Base-by-base conservation (phyloP, 2,113 vertebrate species). In the Lates calcarifer region DNA sequence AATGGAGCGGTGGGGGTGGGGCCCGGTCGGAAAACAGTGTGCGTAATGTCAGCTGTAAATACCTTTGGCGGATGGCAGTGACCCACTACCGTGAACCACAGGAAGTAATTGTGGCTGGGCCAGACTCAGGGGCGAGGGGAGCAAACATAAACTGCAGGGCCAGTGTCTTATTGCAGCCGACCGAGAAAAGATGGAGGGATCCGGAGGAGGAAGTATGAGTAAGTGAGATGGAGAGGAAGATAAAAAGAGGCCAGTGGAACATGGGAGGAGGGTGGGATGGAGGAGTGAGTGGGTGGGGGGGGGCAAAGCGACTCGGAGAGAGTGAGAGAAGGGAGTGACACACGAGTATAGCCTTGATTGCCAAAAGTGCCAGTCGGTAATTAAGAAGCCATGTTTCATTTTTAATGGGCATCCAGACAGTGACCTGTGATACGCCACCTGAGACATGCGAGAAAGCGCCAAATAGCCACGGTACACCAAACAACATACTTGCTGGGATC, bases 321-420 rank as follows among this genome's bases (percentile, higher is more conserved):
- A 66, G 22, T 49, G 73, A 78, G 56, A 61, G 73, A 72, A 49
- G 47, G 57, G 68, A 69, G 67, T 57, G 81, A 91, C 69, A 91
- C 58, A 74, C 9, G 76, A 92, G 85, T 28, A n/a, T 9, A 24
- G 45, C 62, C 45, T 49, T 3, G 62, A 82, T 72, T 90, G 80
- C 85, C 87, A 83, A 86, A 86, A 81, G 69, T 85, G 85, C 70
- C 87, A 29, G 85, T 89, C 80, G 26, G 93, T 93, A 94, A 95
- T 94, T 94, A 94, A 93, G 91, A 91, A 73, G 73, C 85, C 63
- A 29, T 85, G 92, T 88, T 94, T 86, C 91, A 94, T 93, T 86
- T 95, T 93, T 91, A 91, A 94, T 92, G 90, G 80, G 71, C 74
- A 85, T 82, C 86, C 86, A 77, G 87, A 89, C 89, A 68, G 75